Conservation (phyloP, 2,113 vertebrate genomes). For the Oncorhynchus tshawytscha region DNA sequence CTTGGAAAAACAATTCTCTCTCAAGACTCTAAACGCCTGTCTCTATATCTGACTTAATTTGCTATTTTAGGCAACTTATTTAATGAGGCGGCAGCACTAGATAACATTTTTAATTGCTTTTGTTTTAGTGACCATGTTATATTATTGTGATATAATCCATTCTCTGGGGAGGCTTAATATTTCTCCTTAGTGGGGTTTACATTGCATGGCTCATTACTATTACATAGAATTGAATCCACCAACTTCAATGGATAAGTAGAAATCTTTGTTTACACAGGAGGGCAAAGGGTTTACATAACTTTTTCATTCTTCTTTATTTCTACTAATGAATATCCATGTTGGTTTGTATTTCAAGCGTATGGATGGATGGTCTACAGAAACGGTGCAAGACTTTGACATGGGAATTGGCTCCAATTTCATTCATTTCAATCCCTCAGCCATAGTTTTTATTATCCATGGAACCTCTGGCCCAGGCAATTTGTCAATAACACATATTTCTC, state of each 20-base stretch:
- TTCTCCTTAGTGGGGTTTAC: conserved; percentile 42
- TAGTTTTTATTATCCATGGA: no score
- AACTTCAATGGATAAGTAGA: neutral
- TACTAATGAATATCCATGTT: neutral
- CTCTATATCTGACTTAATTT: neutral
- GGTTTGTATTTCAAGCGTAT: neutral
- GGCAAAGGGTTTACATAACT: no score
- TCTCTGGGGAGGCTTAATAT: conserved; percentile 35
- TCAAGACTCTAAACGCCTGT: neutral
- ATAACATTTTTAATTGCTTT: neutral
- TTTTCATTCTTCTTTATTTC: neutral
- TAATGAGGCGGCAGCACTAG: neutral
- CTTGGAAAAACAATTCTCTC: no score
- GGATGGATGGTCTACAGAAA: no score
- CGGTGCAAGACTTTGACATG: no score
- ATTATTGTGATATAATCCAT: conserved; percentile 2
- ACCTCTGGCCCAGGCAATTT: no score
- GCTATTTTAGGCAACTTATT: neutral
- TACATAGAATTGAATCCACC: neutral
- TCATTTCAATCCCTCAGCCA: no score
- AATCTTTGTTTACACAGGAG: neutral
- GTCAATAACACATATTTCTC: no score
- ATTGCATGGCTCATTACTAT: conserved; percentile 20
- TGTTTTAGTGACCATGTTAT: neutral
- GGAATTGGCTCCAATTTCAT: no score